These are phyloP conservation scores for Lasioglossum oenotherae DNA, from an alignment of 2,888 invertebrate species.

Conservation along the genomic window DNA sequence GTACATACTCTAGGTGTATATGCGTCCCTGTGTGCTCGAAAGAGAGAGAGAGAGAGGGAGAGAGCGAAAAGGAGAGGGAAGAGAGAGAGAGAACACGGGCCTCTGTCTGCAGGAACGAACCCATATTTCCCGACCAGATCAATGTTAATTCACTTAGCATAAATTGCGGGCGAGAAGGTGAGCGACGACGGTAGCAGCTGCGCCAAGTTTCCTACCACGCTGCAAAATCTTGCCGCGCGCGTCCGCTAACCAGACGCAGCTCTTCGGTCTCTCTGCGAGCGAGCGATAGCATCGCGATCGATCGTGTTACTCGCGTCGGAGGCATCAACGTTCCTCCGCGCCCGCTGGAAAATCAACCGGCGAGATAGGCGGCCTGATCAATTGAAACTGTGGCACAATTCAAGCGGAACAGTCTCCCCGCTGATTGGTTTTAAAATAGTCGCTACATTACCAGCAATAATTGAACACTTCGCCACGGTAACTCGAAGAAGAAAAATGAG, in stretches of 20 bases:
- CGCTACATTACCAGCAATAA: background rate
- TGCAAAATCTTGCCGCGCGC: conserved; percentile 47
- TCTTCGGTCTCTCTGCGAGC: conserved; percentile 38
- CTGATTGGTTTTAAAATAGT: conserved; percentile 1
- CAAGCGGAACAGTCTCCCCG: background rate
- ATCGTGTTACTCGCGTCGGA: conserved; percentile 19
- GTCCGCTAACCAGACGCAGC: conserved; percentile 48
- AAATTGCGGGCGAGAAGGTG: conserved; percentile 61
- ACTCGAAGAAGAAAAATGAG: background rate
- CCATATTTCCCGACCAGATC: conserved; percentile 62
- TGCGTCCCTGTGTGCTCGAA: background rate
- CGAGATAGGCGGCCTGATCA: conserved; percentile 3
- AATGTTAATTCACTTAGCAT: conserved; percentile 71
- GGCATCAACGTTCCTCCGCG: background rate
- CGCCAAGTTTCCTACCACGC: conserved; percentile 55
- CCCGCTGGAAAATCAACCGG: background rate
- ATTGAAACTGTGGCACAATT: background rate
- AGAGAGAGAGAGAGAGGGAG: background rate
- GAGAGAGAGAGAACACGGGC: background rate
- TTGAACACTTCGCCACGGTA: background rate
- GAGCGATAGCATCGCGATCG: conserved; percentile 32
- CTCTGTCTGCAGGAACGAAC: conserved; percentile 44
- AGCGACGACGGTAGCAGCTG: conserved; percentile 64
- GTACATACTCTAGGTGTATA: background rate
- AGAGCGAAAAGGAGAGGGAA: background rate